phyloP scores from a whole-genome alignment of 2,113 vertebrate genomes.

The Chunga burmeisteri region DNA sequence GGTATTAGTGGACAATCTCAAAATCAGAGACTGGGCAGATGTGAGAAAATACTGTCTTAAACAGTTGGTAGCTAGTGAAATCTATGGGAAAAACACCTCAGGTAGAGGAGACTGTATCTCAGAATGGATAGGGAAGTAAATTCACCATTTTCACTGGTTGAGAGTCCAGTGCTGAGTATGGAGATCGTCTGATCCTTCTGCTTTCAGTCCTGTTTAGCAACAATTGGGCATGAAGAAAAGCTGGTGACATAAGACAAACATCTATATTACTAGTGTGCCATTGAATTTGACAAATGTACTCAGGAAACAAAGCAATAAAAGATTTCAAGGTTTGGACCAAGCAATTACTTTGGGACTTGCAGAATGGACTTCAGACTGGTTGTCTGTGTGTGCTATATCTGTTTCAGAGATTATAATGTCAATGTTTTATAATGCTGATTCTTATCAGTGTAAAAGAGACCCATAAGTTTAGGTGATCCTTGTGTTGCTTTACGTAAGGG shows the following conservation, averaged over 20 bases:
- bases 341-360: not conserved
- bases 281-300: not conserved
- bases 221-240: not conserved
- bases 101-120: not conserved
- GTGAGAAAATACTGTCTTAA: not conserved
- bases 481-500: not conserved
- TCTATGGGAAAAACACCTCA: not conserved
- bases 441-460: not conserved
- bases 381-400: not conserved
- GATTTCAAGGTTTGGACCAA: not conserved
- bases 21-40: not conserved
- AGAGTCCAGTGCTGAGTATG: not conserved
- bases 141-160: not conserved
- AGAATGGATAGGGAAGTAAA: not conserved
- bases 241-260: not conserved
- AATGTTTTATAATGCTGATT: not conserved
- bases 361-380: not conserved
- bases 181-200: not conserved
- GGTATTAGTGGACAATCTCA: not conserved
- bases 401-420: not conserved
- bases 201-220: not conserved
- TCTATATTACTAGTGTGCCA: not conserved
- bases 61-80: not conserved
- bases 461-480: accelerated
- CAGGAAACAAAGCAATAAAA: not conserved